Base-by-base conservation (phyloP, 2,888 invertebrate genomes). In the Thumatha senex region DNA sequence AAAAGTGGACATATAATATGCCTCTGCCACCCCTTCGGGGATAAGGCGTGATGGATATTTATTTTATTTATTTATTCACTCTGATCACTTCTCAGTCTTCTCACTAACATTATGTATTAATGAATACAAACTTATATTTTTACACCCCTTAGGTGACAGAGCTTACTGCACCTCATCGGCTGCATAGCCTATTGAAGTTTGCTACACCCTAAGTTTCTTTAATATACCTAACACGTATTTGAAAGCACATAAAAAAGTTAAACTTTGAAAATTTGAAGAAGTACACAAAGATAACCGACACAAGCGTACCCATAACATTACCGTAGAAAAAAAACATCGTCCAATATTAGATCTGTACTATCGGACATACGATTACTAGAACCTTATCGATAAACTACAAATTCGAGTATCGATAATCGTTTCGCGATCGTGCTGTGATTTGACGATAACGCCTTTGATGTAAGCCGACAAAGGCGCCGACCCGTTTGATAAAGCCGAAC, bases 401-500 rank as follows among this genome's bases (percentile, higher is more conserved):
- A 68, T 65, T 58, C 63, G 51, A 63, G 57, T 59, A 66, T 61
- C 56, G 55, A 69, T 67, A 66, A 61, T 66, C 63, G 70, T 58
- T 67, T 64, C 53, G 62, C 66, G 68, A 66, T 66, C 68, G 61
- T 67, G 55, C 68, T 51, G 69, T 68, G 74, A 72, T 74, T 68
- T 67, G 48, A 51, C 56, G 72, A 76, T 72, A 76, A 61, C 60
- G 13, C 54, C 55, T 71, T 71, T 74, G 67, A 69, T 62, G 73
- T 76, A 46, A 45, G 56, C 64, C 61, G 68, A 76, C 70, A 79
- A 79, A 79, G 70, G 61, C 47, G 60, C 67, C 78, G 77, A 65
- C 56, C 49, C 66, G 44, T 76, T 79, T 79, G 76, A 66, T 77
- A 78, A 73, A 63, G 56, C 65, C 70, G 63, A 71, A 64, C 62